Base-by-base conservation (phyloP, 2,797 vertebrate species). In the Gambusia yucatana region DNA sequence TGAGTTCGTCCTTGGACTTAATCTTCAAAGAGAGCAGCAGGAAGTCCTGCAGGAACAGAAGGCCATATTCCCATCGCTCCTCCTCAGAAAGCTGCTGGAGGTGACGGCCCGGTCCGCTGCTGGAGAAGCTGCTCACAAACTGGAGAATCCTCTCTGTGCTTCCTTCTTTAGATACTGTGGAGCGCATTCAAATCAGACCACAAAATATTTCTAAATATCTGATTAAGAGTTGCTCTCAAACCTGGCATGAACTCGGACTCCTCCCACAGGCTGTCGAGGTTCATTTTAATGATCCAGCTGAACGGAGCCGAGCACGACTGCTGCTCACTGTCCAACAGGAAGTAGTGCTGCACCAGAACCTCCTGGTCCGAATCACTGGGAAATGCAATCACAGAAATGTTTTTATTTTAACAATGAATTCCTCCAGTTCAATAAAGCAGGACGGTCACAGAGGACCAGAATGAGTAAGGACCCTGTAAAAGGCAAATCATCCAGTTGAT, bases 231-330 rank as follows among this genome's bases (percentile, higher is more conserved):
- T 4, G 43, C 22, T 41, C 3, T 25, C 10, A 36, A 71, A 95
- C 95, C 93, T 92, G 91, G 93, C 61, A 93, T 84, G 67, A 95
- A 95, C 61, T 95, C 92, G 0, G 95, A 94, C 81, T 96, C 96
- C 50, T 94, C 95, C 95, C 95, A 96, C 46, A 96, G 82, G 28
- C 79, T 91, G 13, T 96, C 87, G 3, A 94, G 93, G 20, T 94
- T 83, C 33, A 41, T 1, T 47, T 4, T 93, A 77, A 96, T 72
- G 20, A 95, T 87, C 95, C 95, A 96, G 84, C 95, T 96, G 84
- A 96, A 96, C 0, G 95, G 93, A 22, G 94, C 93, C 4, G 70
- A 33, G 69, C 94, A 93, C 3, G 87, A 59, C 0, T 47, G 77
- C 3, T 86, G 88, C 39, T 82, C 82, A 16, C 63, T 88, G 5